Percentiles rank a stretch among this genome's conserved stretches.
These are phyloP conservation scores for Phainopepla nitens DNA, from an alignment of 2,113 vertebrate genomes.

Conservation along the genomic window DNA sequence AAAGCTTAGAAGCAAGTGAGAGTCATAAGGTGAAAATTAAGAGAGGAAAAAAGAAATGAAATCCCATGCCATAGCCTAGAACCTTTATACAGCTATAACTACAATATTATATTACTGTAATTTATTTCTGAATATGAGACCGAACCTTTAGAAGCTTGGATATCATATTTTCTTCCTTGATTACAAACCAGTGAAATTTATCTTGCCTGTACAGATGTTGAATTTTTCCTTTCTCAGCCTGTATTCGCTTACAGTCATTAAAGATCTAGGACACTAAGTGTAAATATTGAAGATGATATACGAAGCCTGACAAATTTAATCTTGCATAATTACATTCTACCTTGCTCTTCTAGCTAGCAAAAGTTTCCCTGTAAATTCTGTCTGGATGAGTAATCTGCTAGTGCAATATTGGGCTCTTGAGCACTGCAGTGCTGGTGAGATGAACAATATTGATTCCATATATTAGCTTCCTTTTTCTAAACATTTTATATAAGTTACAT, in stretches of 20 bases:
- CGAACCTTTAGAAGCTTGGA: background rate
- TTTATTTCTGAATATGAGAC: background rate
- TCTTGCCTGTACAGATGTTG: background rate
- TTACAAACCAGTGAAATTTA: slow-evolving; percentile 1
- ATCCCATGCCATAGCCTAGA: background rate
- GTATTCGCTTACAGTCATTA: background rate
- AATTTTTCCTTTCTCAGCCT: background rate
- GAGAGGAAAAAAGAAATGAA: background rate
- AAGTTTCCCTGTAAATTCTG: background rate
- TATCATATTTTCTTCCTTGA: background rate
- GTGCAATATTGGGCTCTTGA: background rate
- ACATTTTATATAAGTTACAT: background rate
- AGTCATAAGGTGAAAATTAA: slow-evolving; percentile 19
- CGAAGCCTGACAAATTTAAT: slow-evolving; percentile 27
- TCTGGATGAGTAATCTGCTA: background rate
- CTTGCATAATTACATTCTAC: background rate
- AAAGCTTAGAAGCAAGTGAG: background rate
- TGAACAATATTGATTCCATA: background rate
- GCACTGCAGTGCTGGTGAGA: background rate
- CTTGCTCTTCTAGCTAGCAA: background rate
- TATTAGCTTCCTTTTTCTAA: background rate
- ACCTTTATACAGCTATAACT: background rate
- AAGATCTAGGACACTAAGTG: background rate
- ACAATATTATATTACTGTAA: background rate
- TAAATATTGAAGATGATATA: slow-evolving; percentile 18